phyloP scores from a whole-genome alignment of 2,113 vertebrate species.

The Sus scrofa region T2T-Sscrofa CM000816.6:41698001-41698500 shows the following conservation, averaged over 20 bases:
- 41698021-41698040: not conserved
- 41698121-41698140: not conserved
- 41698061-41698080: not conserved
- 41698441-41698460: constrained; percentile 83
- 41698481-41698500: constrained; percentile 77
- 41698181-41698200: constrained; percentile 55
- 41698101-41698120: not conserved
- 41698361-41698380: constrained; percentile 81
- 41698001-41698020: not conserved
- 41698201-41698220: constrained; percentile 74
- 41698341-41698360: not conserved
- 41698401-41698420: constrained; percentile 78
- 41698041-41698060: not conserved
- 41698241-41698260: constrained; percentile 76
- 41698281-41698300: constrained; percentile 79
- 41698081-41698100: constrained; percentile 1
- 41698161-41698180: not conserved
- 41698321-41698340: not conserved
- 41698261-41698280: constrained; percentile 79
- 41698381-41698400: constrained; percentile 82
- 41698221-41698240: constrained; percentile 79
- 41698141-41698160: constrained; percentile 4
- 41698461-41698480: constrained; percentile 63
- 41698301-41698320: constrained; percentile 30
- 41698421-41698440: constrained; percentile 81